Evolutionary conservation across 2,797 vertebrate genomes (phyloP).

Genomic region (Lycodopsis pacificus): DNA sequence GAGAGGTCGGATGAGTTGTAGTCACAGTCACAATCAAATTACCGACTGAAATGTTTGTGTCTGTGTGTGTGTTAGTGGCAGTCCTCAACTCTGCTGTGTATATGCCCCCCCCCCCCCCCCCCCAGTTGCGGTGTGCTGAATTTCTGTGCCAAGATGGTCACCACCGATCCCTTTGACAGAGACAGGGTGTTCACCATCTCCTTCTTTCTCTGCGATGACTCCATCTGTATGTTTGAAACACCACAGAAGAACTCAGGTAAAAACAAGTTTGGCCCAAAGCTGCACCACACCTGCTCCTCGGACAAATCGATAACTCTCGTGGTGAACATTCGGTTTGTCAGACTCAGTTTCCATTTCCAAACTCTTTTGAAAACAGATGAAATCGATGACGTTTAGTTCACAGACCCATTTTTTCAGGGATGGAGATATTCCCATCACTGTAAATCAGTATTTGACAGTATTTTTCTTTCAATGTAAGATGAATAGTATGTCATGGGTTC

Average conservation of each 20-base stretch:
- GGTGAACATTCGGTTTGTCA: constrained; percentile 38
- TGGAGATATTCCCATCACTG: constrained; percentile 12
- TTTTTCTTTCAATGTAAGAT: constrained; percentile 1
- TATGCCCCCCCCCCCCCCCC: neutral
- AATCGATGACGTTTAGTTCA: constrained; percentile 20
- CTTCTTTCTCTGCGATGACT: constrained; percentile 90
- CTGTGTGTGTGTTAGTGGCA: constrained; percentile 17
- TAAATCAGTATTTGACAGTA: constrained; percentile 22
- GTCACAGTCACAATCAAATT: constrained; percentile 28
- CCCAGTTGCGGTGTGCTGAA: constrained; percentile 84
- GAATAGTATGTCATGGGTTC: neutral
- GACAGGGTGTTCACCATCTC: constrained; percentile 87
- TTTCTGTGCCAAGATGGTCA: constrained; percentile 86
- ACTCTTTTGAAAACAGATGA: constrained; percentile 15
- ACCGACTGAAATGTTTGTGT: constrained; percentile 16
- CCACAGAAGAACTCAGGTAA: constrained; percentile 89
- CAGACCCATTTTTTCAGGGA: constrained; percentile 5
- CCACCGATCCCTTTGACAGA: constrained; percentile 74
- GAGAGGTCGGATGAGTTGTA: constrained; percentile 82
- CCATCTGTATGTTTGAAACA: constrained; percentile 89
- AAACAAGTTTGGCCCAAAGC: neutral
- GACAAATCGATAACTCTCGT: constrained; percentile 39
- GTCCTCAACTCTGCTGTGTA: constrained; percentile 1
- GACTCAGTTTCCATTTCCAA: constrained; percentile 29
- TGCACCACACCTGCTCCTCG: neutral